Base-by-base conservation (phyloP, 1,140 invertebrate genomes). In the Oryctes rhinoceros region DNA sequence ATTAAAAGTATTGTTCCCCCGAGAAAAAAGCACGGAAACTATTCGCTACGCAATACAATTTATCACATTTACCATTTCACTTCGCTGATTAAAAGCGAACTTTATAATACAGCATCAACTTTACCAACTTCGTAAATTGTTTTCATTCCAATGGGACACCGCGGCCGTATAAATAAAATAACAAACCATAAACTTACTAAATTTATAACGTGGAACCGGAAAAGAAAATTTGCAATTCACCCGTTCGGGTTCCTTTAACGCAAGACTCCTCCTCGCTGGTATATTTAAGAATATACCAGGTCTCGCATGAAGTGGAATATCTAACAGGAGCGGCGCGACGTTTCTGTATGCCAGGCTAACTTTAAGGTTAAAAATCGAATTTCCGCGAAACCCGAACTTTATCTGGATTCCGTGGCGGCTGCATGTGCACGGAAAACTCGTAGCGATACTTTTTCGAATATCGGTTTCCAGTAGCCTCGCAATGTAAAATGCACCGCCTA, bases 341-440 rank as follows among this genome's bases (percentile, higher is more conserved):
- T 30, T 30, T 71, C 35, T 35, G 65, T 24, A 71, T 71, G 37
- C 65, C 3, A 9, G 4, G 24, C 11, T 20, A 71, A 71, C 65
- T 71, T 71, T 71, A 18, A 37, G 65, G 65, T 71, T 71, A 71
- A 71, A 71, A 71, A 71, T 71, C 35, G 65, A 71, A 71, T 71
- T 71, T 71, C 35, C 65, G 53, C 30, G 11, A 24, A 71, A 71
- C 65, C 39, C 18, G 53, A 59, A 59, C 53, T 59, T 18, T 59
- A n/a, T 18, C 53, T 15, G 53, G 5, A 59, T 35, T 71, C 24
- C 20, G 37, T 1, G 24, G 20, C 65, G 18, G 24, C 65, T 4
- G 24, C 65, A 24, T 37, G 10, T 71, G 65, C 65, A 30, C 37
- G 65, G 3, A 71, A 30, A 71, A 35, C 65, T 35, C 65, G 11